phyloP scores from a whole-genome alignment of 2,888 invertebrate species.

The Scaptomyza tumidula region DNA sequence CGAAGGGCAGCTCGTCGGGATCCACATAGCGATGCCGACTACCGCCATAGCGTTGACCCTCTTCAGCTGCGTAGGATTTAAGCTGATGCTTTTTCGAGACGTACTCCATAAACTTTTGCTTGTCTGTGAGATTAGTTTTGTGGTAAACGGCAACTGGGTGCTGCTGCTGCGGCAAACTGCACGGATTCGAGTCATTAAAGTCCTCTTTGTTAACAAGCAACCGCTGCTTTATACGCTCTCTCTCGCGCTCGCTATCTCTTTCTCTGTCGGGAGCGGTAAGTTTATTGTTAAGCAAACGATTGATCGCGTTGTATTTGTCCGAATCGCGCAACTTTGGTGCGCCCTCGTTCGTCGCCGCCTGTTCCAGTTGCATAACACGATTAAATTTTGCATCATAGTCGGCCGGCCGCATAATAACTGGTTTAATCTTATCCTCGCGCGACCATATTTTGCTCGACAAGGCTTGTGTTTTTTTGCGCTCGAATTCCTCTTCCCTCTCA shows the following conservation, averaged over 20 bases:
- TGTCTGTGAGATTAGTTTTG: constrained; percentile 84
- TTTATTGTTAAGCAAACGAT: constrained; percentile 81
- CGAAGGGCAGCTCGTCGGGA: constrained; percentile 81
- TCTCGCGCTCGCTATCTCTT: constrained; percentile 45
- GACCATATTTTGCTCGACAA: constrained; percentile 74
- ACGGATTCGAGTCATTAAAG: constrained; percentile 80
- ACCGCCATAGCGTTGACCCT: constrained; percentile 80
- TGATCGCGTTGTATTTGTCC: constrained; percentile 82
- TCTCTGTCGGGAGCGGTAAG: constrained; percentile 63
- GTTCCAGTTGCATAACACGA: constrained; percentile 81
- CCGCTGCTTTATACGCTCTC: constrained; percentile 55
- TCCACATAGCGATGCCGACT: constrained; percentile 83
- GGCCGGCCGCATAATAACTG: constrained; percentile 83
- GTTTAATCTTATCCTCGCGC: constrained; percentile 84
- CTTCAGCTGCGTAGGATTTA: constrained; percentile 77
- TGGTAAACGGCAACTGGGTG: constrained; percentile 61
- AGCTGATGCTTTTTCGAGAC: constrained; percentile 76
- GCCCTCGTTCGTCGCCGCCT: constrained; percentile 43
- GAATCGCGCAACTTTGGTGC: constrained; percentile 74
- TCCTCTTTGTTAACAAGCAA: constrained; percentile 68
- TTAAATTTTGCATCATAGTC: constrained; percentile 84
- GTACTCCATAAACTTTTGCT: constrained; percentile 84
- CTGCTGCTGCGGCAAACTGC: constrained; percentile 60
- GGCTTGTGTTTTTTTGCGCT: constrained; percentile 60
- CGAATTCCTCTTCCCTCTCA: constrained; percentile 44